Percentiles rank a stretch among this genome's conserved stretches.
Evolutionary conservation across 2,888 invertebrate species (phyloP).

Genomic region (Thera obeliscata): DNA sequence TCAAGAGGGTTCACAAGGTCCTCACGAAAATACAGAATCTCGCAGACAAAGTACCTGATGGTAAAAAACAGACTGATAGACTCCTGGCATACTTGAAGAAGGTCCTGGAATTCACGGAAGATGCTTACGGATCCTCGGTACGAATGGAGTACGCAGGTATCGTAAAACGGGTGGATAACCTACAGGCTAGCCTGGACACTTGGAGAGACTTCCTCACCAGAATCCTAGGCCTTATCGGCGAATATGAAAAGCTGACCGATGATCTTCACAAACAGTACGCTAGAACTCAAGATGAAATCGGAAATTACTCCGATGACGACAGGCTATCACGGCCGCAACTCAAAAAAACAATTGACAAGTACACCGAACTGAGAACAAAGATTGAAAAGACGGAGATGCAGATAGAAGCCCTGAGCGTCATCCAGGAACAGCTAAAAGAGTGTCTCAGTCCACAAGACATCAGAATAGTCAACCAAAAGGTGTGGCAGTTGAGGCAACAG

Average conservation of each 20-base stretch:
- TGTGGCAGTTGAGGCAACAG: slow-evolving; percentile 91
- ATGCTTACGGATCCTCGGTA: slow-evolving; percentile 90
- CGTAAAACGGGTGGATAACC: slow-evolving; percentile 90
- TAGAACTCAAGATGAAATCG: slow-evolving; percentile 86
- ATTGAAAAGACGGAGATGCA: slow-evolving; percentile 85
- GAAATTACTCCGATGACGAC: slow-evolving; percentile 81
- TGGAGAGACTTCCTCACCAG: slow-evolving; percentile 91
- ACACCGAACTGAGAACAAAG: slow-evolving; percentile 85
- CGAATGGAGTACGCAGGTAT: slow-evolving; percentile 92
- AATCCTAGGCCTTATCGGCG: slow-evolving; percentile 86
- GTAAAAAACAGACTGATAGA: slow-evolving; percentile 86
- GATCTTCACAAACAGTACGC: slow-evolving; percentile 86
- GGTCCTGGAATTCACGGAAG: slow-evolving; percentile 89
- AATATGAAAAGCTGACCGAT: slow-evolving; percentile 86
- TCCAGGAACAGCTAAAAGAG: slow-evolving; percentile 93
- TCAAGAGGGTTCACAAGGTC: slow-evolving; percentile 89
- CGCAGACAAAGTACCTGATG: slow-evolving; percentile 87
- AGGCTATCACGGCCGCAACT: slow-evolving; percentile 86
- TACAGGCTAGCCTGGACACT: slow-evolving; percentile 91
- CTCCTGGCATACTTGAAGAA: slow-evolving; percentile 87
- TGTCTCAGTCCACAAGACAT: slow-evolving; percentile 93
- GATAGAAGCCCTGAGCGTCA: slow-evolving; percentile 88
- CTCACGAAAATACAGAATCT: slow-evolving; percentile 88
- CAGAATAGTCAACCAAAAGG: slow-evolving; percentile 90
- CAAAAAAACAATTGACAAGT: slow-evolving; percentile 86